Conservation (phyloP, 92 coral and sea anemone species). For the Desmophyllum pertusum region DNA sequence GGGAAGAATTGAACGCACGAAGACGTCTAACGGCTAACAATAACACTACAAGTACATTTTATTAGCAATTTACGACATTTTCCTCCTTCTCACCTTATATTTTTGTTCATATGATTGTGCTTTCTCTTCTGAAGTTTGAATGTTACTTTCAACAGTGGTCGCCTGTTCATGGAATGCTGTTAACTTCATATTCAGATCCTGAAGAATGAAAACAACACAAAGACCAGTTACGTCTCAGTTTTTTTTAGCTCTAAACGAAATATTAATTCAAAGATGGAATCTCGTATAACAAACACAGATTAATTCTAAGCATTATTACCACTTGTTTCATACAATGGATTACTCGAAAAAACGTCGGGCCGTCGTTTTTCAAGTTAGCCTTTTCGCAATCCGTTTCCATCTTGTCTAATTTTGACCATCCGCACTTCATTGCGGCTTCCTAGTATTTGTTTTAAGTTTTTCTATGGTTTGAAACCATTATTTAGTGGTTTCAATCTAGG, state of each 20-base stretch:
- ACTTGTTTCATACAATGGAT: no score
- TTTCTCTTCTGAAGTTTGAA: not conserved
- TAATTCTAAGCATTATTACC: no score
- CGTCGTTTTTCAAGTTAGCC: no score
- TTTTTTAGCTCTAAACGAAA: not conserved
- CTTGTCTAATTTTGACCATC: no score
- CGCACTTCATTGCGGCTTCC: no score
- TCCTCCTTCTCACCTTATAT: conserved; percentile 8
- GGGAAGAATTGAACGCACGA: not conserved
- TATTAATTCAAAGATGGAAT: no score
- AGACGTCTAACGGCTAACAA: not conserved
- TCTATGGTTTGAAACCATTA: no score
- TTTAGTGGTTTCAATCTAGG: no score
- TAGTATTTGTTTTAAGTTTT: no score
- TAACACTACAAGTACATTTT: not conserved
- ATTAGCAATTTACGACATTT: not conserved
- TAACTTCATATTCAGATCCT: conserved; percentile 23
- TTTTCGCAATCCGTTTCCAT: no score
- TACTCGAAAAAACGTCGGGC: no score
- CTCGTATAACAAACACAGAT: no score
- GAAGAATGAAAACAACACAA: not conserved
- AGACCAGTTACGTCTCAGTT: not conserved
- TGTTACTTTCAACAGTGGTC: not conserved
- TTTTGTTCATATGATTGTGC: conserved; percentile 5
- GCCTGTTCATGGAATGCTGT: conserved; percentile 18